Evolutionary conservation across 2,888 invertebrate genomes (phyloP), one percentile per base, ranked within the genome.

Genomic region (Ceriagrion tenellum): DNA sequence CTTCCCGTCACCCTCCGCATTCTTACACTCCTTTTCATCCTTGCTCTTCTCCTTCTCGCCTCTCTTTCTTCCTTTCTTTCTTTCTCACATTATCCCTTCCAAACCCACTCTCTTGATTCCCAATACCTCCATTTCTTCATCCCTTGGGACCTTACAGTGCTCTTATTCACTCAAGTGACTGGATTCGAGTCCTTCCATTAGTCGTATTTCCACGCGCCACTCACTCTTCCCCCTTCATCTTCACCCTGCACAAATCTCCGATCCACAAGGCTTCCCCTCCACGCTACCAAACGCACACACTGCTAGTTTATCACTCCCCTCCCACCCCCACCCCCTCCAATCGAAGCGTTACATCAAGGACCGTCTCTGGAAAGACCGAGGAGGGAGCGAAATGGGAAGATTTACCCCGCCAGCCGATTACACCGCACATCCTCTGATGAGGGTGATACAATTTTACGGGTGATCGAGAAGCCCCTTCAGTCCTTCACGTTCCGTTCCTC

Each of bases 401-500:
- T 6, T 18, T 6, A n/a, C 69, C 8, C 0, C 69, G 69, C 10
- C 69, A 26, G 69, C 26, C 69, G 8, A 69, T 69, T 69, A n/a
- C 69, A 10, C 69, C 26, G 10, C 69, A 26, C 26, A 20, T 10
- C 4, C 23, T 12, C 26, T 12, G 10, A 26, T 12, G n/a, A 10
- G 69, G 26, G 69, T 26, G 69, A 10, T 20, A 69, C n/a, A 69
- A 69, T 69, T 69, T n/a, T 26, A 69, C 69, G 23, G 23, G 69
- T 69, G 26, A 69, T 69, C 69, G 6, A 6, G 69, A 69, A 10
- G 69, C 26, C 47, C 47, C 26, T 26, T 26, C 69, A 69, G 69
- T 69, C 69, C 69, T n/a, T 69, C 69, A 23, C 69, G 69, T 69
- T n/a, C 69, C 69, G n/a, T n/a, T 69, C 69, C n/a, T 69, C 69